Percentiles rank a stretch among this genome's conserved stretches.
phyloP scores from a whole-genome alignment of 2,888 invertebrate species.

The Folsomia candida region DNA sequence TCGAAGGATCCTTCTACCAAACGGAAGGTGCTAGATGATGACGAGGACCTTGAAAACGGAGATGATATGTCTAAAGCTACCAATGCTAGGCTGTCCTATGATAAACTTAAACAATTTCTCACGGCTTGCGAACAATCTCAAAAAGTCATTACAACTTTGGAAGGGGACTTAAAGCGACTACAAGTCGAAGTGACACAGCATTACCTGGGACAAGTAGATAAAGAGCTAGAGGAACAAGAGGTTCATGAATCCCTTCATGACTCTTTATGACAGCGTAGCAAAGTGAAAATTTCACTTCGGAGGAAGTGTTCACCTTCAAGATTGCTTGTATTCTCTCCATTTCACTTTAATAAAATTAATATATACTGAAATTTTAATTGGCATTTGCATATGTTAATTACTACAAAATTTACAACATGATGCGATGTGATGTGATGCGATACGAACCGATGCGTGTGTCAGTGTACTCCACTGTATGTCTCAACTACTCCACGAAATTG shows the following conservation, averaged over 20 bases:
- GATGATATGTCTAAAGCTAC: background rate
- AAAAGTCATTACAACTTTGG: conserved; percentile 22
- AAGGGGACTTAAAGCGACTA: conserved; percentile 20
- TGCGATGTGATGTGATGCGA: no score
- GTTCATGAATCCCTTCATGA: background rate
- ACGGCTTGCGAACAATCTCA: conserved; percentile 22
- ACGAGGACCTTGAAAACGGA: background rate
- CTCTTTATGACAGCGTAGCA: background rate
- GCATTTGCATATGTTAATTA: no score
- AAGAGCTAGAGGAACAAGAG: background rate
- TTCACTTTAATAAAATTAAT: no score
- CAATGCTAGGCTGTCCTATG: conserved; percentile 7
- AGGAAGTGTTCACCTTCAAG: no score
- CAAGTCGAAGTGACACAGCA: conserved; percentile 8
- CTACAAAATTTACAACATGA: no score
- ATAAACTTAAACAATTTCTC: conserved; percentile 27
- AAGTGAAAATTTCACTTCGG: background rate
- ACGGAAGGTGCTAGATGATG: no score
- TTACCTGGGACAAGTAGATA: background rate
- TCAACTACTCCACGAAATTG: no score
- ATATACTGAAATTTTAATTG: no score
- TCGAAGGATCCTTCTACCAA: background rate
- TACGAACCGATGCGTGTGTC: no score
- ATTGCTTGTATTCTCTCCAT: no score
- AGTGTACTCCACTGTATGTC: no score